These are phyloP conservation scores for Cotesia glomerata DNA, from an alignment of 1,140 invertebrate genomes.

Conservation along the genomic window DNA sequence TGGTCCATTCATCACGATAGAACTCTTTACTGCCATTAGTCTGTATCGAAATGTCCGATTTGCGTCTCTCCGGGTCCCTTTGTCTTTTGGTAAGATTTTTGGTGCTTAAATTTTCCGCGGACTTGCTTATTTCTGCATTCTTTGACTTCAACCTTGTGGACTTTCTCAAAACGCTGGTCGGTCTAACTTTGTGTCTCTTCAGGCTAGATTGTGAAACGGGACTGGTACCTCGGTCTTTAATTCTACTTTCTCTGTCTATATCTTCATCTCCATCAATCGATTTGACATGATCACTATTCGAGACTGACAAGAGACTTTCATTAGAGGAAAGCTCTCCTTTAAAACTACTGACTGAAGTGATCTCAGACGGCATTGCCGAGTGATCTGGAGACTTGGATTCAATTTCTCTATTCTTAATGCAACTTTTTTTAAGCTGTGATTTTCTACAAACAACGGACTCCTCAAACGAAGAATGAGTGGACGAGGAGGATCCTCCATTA, in stretches of 20 bases:
- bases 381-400: slow-evolving; percentile 38
- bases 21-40: slow-evolving; percentile 30
- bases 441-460: slow-evolving; percentile 32
- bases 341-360: neutral
- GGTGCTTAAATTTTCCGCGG: slow-evolving; percentile 46
- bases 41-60: slow-evolving; percentile 56
- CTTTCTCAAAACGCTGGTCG: slow-evolving; percentile 45
- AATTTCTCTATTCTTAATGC: slow-evolving; percentile 22
- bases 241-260: neutral
- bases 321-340: neutral
- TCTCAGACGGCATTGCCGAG: neutral
- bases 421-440: slow-evolving; percentile 14
- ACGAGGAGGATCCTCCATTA: slow-evolving; percentile 41
- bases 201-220: neutral
- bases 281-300: neutral
- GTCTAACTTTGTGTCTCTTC: slow-evolving; percentile 10
- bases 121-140: slow-evolving; percentile 50
- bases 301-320: neutral
- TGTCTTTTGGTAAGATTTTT: slow-evolving; percentile 43
- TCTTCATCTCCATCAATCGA: too few relatives aligned
- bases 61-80: slow-evolving; percentile 51
- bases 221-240: neutral
- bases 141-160: slow-evolving; percentile 49
- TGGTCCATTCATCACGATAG: slow-evolving; percentile 53
- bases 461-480: slow-evolving; percentile 42